Conservation (phyloP, 2,113 vertebrate genomes). For the Grammomys dolichurus region DNA sequence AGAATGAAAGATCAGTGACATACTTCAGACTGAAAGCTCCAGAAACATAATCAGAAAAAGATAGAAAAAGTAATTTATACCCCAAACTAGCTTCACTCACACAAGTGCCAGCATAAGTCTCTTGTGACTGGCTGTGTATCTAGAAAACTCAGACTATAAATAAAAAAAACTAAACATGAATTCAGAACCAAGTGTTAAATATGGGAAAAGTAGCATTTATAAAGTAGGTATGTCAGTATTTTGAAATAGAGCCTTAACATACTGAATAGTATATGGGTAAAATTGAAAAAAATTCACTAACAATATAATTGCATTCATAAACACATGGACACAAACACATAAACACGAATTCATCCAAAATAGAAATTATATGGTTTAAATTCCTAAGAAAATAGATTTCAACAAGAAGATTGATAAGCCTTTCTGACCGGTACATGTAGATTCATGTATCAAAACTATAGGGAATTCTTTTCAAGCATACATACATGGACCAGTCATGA, state of each 20-base stretch:
- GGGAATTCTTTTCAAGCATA: slow-evolving; percentile 41
- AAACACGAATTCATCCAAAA: neutral
- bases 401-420: neutral
- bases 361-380: neutral
- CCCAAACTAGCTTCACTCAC: neutral
- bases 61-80: slow-evolving; percentile 7
- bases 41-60: slow-evolving; percentile 15
- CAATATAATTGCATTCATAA: neutral
- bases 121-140: neutral
- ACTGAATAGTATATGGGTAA: neutral
- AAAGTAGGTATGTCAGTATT: neutral
- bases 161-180: neutral
- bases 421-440: neutral
- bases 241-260: neutral
- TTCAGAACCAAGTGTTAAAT: neutral
- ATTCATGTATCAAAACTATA: neutral
- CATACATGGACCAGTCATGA: neutral
- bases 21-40: neutral
- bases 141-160: neutral
- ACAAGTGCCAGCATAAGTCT: neutral
- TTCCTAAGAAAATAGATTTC: neutral
- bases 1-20: slow-evolving; percentile 16
- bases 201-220: neutral
- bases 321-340: neutral
- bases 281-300: neutral